Base-by-base conservation (phyloP, 2,888 invertebrate species). In the Gymnosoma rotundatum region DNA sequence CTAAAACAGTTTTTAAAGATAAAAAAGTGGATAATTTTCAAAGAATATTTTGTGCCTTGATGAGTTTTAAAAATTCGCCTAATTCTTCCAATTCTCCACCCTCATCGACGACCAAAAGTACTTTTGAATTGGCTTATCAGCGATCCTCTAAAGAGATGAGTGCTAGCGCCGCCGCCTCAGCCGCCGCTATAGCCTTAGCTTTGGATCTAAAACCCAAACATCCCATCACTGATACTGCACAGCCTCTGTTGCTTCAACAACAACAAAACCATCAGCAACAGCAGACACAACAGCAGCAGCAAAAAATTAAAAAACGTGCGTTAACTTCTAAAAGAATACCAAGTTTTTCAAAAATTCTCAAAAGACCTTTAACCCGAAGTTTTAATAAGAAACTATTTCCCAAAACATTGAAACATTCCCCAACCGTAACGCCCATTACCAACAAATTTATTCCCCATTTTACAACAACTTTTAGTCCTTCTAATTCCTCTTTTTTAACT, bases 151-250 rank as follows among this genome's bases (percentile, higher is more conserved):
- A 80, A 82, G 85, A 83, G 82, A 81, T 83, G 75, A 82, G 74
- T 75, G 74, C 83, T 85, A 90, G 87, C 87, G 91, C 89, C 64
- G 88, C 90, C 58, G 89, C 89, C 38, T 90, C 91, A 67, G 90
- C 90, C 76, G 89, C 88, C 61, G 90, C 89, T 70, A 72, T 80
- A 79, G 85, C 83, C 32, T 45, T 89, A 52, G 91, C 89, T 4
- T 73, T 90, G 67, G 91, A 90, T 81, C 89, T 90, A 87, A 89
- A 90, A 73, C 91, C 89, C 56, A 90, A 84, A 76, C 73, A 64
- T 80, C 50, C 70, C 56, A 75, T 81, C 38, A 66, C 50, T 52
- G 75, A 64, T 42, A 64, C 56, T 14, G 32, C 79, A 9, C 78
- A 73, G 72, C 67, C 69, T 52, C 60, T 69, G 81, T 36, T 66